These are phyloP conservation scores for Athalia cordata DNA, from an alignment of 2,888 invertebrate genomes.

Conservation along the genomic window DNA sequence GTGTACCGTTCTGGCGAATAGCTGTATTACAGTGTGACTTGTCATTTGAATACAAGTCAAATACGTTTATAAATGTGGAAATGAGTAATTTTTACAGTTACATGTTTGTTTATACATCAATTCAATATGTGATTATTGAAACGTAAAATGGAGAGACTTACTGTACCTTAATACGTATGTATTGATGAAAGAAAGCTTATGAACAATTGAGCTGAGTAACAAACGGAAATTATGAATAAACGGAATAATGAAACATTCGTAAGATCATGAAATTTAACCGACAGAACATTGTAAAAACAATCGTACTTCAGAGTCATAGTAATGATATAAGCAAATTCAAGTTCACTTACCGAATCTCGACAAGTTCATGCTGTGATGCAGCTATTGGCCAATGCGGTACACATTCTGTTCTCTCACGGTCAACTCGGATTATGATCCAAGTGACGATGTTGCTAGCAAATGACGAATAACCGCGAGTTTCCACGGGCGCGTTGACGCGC, in stretches of 20 bases:
- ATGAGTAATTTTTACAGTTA: neutral
- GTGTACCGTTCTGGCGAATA: slow-evolving; percentile 9
- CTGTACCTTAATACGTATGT: too few relatives aligned
- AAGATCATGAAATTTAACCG: neutral
- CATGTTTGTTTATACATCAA: neutral
- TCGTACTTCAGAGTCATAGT: too few relatives aligned
- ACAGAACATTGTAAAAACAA: neutral
- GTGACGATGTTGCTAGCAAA: too few relatives aligned
- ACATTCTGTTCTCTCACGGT: slow-evolving; percentile 11
- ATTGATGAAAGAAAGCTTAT: neutral
- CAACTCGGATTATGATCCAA: neutral
- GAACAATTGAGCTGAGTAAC: neutral
- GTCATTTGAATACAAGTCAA: neutral
- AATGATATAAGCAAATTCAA: too few relatives aligned
- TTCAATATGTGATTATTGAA: neutral
- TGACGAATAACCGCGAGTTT: too few relatives aligned
- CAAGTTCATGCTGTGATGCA: neutral
- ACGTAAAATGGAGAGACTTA: too few relatives aligned
- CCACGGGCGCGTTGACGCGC: too few relatives aligned
- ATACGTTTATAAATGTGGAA: neutral
- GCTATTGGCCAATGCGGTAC: slow-evolving; percentile 6
- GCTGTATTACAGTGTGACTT: neutral
- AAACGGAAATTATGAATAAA: neutral
- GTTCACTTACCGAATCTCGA: too few relatives aligned
- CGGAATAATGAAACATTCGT: neutral